Conservation (phyloP, 2,888 invertebrate species). For the Dryobotodes eremita region DNA sequence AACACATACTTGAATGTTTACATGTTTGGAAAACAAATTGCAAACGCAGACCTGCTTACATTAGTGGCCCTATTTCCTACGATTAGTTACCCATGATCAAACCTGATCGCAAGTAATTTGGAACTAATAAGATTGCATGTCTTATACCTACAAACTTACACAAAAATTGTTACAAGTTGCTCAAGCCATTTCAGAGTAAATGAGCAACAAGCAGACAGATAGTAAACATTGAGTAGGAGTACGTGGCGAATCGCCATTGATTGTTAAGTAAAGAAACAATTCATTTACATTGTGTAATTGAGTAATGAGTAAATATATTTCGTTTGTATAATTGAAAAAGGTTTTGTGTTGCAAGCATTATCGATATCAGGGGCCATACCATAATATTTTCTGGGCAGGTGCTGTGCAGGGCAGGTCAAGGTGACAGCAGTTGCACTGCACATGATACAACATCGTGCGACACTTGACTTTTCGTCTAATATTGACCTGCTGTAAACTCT, state of each 20-base stretch:
- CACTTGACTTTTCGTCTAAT: neutral
- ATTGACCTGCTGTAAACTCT: no score
- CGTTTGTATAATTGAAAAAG: neutral
- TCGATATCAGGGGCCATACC: neutral
- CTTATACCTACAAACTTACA: constrained; percentile 18
- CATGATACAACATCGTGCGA: neutral
- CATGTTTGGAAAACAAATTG: no score
- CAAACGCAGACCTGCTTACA: neutral
- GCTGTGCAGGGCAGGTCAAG: neutral
- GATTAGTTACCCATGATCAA: neutral
- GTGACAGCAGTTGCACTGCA: neutral
- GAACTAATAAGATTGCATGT: constrained; percentile 22
- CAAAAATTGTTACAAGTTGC: constrained; percentile 31
- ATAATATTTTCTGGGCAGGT: neutral
- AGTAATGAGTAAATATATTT: constrained; percentile 13
- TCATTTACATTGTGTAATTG: constrained; percentile 45
- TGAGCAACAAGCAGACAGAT: constrained; percentile 46
- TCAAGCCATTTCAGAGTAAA: constrained; percentile 38
- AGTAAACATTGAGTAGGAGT: constrained; percentile 34
- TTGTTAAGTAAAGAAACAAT: constrained; percentile 39
- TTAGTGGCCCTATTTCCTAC: neutral
- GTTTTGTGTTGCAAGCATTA: constrained; percentile 46
- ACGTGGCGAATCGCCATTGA: constrained; percentile 51
- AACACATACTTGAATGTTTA: neutral
- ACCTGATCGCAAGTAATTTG: constrained; percentile 7